Conservation (phyloP, 2,888 invertebrate species). For the Sipha maydis region DNA sequence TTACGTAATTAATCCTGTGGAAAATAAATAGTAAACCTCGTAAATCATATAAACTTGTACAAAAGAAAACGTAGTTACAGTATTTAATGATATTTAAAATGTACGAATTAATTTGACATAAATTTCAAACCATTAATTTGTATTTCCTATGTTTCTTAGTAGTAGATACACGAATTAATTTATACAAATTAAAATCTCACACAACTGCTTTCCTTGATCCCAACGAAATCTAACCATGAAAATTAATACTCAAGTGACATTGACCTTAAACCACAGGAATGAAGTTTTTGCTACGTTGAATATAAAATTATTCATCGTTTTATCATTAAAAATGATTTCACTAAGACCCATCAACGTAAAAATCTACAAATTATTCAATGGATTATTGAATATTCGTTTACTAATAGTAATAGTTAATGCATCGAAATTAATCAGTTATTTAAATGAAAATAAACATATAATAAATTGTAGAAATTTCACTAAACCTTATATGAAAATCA, state of each 20-base stretch:
- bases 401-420: too few species aligned
- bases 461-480: too few species aligned
- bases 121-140: not conserved
- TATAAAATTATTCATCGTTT: not conserved
- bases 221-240: not conserved
- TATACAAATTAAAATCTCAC: not conserved
- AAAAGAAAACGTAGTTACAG: not conserved
- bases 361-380: too few species aligned
- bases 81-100: not conserved
- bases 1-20: too few species aligned
- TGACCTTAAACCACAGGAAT: constrained; percentile 16
- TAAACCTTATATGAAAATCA: too few species aligned
- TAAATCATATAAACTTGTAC: not conserved
- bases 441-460: too few species aligned
- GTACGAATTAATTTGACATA: not conserved
- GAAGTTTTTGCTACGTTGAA: not conserved
- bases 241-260: not conserved
- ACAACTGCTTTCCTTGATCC: not conserved
- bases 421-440: too few species aligned
- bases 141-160: not conserved
- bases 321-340: constrained; percentile 1
- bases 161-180: not conserved
- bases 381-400: too few species aligned
- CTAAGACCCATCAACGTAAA: too few species aligned
- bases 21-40: too few species aligned